phyloP scores from a whole-genome alignment of 92 coral and sea anemone species.

The Desmophyllum pertusum region DNA sequence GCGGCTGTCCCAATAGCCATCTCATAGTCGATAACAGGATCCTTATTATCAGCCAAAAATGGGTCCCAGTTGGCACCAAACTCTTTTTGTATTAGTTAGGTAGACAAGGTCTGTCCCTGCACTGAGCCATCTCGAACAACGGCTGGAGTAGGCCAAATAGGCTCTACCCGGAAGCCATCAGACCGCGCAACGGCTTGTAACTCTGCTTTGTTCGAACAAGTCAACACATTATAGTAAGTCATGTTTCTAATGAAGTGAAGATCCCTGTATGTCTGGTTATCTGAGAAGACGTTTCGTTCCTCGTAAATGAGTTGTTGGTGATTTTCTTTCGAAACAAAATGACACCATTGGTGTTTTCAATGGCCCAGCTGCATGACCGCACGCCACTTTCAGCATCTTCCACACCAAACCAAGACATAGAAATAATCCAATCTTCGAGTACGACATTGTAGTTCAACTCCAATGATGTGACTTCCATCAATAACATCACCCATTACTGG shows the following conservation, averaged over 20 bases:
- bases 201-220: constrained; percentile 74
- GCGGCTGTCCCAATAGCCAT: constrained; percentile 78
- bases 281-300: constrained; percentile 17
- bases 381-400: constrained; percentile 82
- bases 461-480: constrained; percentile 67
- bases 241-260: constrained; percentile 38
- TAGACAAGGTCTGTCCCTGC: constrained; percentile 57
- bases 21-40: constrained; percentile 78
- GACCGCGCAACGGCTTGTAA: constrained; percentile 57
- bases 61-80: constrained; percentile 82
- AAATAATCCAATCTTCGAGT: constrained; percentile 63
- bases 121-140: constrained; percentile 70
- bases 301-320: constrained; percentile 30
- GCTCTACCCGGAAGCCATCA: constrained; percentile 76
- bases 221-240: constrained; percentile 60
- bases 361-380: constrained; percentile 62
- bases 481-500: constrained; percentile 68
- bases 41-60: constrained; percentile 67
- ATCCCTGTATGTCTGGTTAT: constrained; percentile 47
- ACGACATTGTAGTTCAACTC: constrained; percentile 62
- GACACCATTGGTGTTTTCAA: constrained; percentile 15
- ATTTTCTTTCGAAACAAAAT: background rate
- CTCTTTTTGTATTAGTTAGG: constrained; percentile 55
- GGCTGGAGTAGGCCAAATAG: constrained; percentile 81
- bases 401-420: constrained; percentile 82